Conservation (phyloP, 2,113 vertebrate genomes). For the Empidonax alnorum region DNA sequence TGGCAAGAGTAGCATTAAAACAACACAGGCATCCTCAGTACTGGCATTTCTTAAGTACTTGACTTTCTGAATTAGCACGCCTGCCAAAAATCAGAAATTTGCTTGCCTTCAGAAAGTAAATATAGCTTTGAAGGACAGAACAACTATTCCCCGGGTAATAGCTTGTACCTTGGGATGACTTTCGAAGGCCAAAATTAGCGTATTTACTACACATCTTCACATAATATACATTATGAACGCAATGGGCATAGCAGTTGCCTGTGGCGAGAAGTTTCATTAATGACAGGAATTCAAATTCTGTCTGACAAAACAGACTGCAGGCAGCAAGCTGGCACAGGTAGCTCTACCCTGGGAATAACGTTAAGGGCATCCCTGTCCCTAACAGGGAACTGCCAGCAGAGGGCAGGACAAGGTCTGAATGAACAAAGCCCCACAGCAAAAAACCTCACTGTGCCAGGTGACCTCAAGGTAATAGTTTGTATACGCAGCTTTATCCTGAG, state of each 20-base stretch:
- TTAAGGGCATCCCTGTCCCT: rapidly evolving
- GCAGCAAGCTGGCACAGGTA: not conserved
- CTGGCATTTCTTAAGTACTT: not conserved
- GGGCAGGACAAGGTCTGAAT: not conserved
- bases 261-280: not conserved
- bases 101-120: not conserved
- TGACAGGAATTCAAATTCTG: not conserved
- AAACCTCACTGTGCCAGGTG: not conserved
- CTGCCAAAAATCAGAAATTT: not conserved
- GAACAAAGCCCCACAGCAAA: not conserved
- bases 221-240: not conserved
- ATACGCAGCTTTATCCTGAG: not conserved
- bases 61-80: not conserved
- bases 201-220: not conserved
- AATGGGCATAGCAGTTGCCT: not conserved
- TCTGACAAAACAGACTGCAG: not conserved
- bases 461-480: not conserved
- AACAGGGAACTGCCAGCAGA: not conserved
- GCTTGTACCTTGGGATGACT: not conserved
- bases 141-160: not conserved
- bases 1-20: not conserved
- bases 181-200: not conserved
- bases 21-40: not conserved
- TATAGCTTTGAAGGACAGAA: not conserved
- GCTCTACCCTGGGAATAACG: rapidly evolving